These are phyloP conservation scores for Mastacembelus armatus DNA, from an alignment of 2,797 vertebrate species.

Conservation along the genomic window DNA sequence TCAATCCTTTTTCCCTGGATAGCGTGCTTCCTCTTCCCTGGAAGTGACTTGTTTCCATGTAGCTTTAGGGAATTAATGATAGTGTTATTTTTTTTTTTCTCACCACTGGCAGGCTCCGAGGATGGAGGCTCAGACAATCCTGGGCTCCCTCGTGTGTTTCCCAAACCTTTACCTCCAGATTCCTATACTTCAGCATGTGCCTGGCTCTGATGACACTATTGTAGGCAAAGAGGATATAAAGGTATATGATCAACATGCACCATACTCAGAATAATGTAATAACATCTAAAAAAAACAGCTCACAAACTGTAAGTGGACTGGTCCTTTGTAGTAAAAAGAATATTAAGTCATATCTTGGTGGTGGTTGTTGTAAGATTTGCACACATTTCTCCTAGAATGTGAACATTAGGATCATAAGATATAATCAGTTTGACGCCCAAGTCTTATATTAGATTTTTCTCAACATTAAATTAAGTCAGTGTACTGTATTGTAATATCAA, in stretches of 20 bases:
- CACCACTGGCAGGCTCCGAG: conserved; percentile 87
- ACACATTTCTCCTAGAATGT: background rate
- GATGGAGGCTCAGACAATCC: conserved; percentile 92
- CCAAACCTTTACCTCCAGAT: conserved; percentile 93
- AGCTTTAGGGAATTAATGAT: conserved; percentile 33
- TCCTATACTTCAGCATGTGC: conserved; percentile 81
- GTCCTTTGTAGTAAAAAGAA: background rate
- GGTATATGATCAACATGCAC: conserved; percentile 75
- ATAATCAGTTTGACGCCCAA: background rate
- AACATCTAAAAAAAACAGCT: background rate
- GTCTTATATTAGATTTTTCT: background rate
- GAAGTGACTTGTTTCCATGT: conserved; percentile 45
- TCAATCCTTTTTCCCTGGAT: conserved; percentile 22
- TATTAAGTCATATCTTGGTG: background rate
- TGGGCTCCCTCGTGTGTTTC: conserved; percentile 96
- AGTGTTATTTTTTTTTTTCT: conserved; percentile 4
- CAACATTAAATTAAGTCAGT: background rate
- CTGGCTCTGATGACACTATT: conserved; percentile 81
- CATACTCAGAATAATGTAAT: background rate
- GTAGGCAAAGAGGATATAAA: conserved; percentile 88
- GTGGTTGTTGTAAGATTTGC: background rate
- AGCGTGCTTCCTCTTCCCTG: conserved; percentile 20
- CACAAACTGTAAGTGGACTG: background rate
- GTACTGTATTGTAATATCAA: background rate
- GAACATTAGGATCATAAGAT: background rate